These are phyloP conservation scores for Limenitis camilla DNA, from an alignment of 2,888 invertebrate genomes.

Conservation along the genomic window DNA sequence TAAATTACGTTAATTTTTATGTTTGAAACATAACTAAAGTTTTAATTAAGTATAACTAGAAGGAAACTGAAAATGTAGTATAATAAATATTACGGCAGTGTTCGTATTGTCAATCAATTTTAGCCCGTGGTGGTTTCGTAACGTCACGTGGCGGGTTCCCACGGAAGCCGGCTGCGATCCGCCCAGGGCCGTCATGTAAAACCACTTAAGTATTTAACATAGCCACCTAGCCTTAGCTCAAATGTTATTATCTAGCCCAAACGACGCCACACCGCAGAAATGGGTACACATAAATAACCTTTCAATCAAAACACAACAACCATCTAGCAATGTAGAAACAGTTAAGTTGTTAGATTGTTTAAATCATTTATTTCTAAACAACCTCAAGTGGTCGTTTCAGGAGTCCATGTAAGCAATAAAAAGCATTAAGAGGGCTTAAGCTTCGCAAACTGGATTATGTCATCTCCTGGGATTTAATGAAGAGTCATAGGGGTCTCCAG, in stretches of 20 bases:
- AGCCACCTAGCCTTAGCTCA: slow-evolving; percentile 65
- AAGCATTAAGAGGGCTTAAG: too few species aligned
- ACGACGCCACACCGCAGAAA: slow-evolving; percentile 63
- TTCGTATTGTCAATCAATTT: slow-evolving; percentile 65
- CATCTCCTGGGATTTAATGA: too few species aligned
- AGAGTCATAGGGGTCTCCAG: too few species aligned
- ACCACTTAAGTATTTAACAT: slow-evolving; percentile 72
- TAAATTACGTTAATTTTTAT: too few species aligned
- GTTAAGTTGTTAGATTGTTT: background rate
- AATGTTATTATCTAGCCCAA: slow-evolving; percentile 71
- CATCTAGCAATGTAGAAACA: slow-evolving; percentile 5
- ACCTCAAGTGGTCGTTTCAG: too few species aligned
- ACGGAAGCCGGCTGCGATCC: slow-evolving; percentile 65
- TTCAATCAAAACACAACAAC: slow-evolving; percentile 25
- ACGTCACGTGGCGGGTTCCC: slow-evolving; percentile 70
- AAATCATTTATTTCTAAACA: background rate
- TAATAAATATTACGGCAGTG: slow-evolving; percentile 20
- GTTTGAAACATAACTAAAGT: too few species aligned
- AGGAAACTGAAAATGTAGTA: too few species aligned
- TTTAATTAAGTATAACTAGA: too few species aligned
- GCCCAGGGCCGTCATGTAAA: slow-evolving; percentile 70
- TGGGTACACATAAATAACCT: slow-evolving; percentile 67
- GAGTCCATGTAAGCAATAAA: too few species aligned
- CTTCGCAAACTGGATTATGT: too few species aligned
- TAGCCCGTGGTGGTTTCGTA: slow-evolving; percentile 65